A percentile compares a stretch with the other conserved stretches of the same genome.
phyloP scores from a whole-genome alignment of 1,140 invertebrate genomes.

The Anoplophora glabripennis region DNA sequence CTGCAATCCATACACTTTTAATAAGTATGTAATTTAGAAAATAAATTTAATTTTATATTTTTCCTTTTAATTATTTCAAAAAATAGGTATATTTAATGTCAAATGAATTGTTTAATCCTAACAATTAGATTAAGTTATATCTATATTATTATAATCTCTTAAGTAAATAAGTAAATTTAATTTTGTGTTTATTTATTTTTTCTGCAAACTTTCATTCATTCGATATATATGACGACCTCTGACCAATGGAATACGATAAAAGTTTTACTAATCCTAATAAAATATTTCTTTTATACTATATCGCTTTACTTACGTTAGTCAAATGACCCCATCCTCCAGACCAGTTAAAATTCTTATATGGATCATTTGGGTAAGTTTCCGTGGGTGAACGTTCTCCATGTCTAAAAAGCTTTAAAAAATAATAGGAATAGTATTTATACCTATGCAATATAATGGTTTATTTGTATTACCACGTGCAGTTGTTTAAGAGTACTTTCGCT shows the following conservation, averaged over 20 bases:
- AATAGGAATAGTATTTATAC: not conserved
- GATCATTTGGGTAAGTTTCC: constrained; percentile 67
- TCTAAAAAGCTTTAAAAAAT: constrained; percentile 60
- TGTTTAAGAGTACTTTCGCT: not conserved
- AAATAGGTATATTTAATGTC: not conserved
- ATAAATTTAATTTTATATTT: not conserved
- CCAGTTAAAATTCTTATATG: constrained; percentile 65
- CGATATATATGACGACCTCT: not conserved
- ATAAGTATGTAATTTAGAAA: not conserved
- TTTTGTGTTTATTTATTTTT: not conserved
- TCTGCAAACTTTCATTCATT: too few relatives aligned
- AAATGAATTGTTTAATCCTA: not conserved
- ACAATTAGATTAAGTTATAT: not conserved
- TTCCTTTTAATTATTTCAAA: not conserved
- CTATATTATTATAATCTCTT: not conserved
- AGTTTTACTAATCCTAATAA: not conserved
- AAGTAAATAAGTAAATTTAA: not conserved
- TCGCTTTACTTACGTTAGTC: constrained; percentile 61
- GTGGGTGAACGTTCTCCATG: constrained; percentile 75
- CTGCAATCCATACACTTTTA: constrained; percentile 51
- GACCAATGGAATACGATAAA: too few relatives aligned
- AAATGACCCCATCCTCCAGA: constrained; percentile 66
- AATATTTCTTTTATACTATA: constrained; percentile 8
- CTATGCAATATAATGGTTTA: not conserved
- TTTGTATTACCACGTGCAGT: constrained; percentile 3